These are phyloP conservation scores for Formica aserva DNA, from an alignment of 2,888 invertebrate genomes.

Conservation along the genomic window DNA sequence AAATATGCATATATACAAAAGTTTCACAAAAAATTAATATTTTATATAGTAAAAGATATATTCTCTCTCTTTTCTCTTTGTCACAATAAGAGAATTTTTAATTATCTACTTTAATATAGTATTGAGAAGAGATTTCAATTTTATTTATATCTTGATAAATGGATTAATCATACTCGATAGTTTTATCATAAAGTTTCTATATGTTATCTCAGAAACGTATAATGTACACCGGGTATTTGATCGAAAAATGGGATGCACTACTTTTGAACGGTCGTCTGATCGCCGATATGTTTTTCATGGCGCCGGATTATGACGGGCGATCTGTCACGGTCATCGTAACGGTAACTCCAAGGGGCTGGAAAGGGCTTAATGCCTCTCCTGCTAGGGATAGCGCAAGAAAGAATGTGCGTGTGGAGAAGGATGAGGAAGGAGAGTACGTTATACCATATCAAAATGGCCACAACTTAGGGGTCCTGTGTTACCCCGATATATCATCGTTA, in stretches of 20 bases:
- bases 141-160: conserved; percentile 13
- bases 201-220: conserved; percentile 49
- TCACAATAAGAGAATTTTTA: neutral
- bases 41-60: neutral
- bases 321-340: conserved; percentile 71
- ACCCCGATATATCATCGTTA: conserved; percentile 80
- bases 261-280: conserved; percentile 57
- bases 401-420: conserved; percentile 47
- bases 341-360: conserved; percentile 67
- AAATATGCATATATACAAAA: neutral
- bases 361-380: conserved; percentile 61
- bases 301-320: conserved; percentile 74
- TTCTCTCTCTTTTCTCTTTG: neutral
- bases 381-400: conserved; percentile 66
- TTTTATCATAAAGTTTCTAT: conserved; percentile 28
- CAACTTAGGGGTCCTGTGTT: conserved; percentile 72
- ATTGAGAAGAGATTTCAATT: neutral
- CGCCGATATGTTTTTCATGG: conserved; percentile 65
- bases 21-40: neutral
- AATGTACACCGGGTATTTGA: conserved; percentile 41
- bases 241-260: conserved; percentile 54
- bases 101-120: conserved; percentile 8
- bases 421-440: conserved; percentile 65
- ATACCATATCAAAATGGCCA: conserved; percentile 74
- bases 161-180: conserved; percentile 6